Percentiles rank a stretch among this genome's conserved stretches.
phyloP scores from a whole-genome alignment of 1,140 invertebrate genomes.

The Gryon sp. region DNA sequence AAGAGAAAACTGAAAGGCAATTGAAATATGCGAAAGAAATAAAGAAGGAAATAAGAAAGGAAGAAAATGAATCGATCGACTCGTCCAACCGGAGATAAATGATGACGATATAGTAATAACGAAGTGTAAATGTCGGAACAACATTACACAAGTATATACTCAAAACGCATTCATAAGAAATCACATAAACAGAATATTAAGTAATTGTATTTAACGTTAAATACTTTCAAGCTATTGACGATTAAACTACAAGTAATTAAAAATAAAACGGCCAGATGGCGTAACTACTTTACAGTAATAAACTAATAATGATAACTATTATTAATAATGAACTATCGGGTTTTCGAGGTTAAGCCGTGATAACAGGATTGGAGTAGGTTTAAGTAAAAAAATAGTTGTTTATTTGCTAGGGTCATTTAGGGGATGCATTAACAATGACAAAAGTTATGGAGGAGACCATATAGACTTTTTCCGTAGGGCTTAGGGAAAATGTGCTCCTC shows the following conservation, averaged over 20 bases:
- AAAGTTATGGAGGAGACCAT: slow-evolving; percentile 64
- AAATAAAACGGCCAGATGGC: slow-evolving; percentile 67
- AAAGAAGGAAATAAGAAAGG: neutral
- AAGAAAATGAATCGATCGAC: slow-evolving; percentile 59
- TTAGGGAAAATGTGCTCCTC: slow-evolving; percentile 67
- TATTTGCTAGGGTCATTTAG: slow-evolving; percentile 76
- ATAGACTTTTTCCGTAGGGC: slow-evolving; percentile 68
- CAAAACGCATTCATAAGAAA: slow-evolving; percentile 77
- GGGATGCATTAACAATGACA: slow-evolving; percentile 62
- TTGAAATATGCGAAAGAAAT: too few species aligned
- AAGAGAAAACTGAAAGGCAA: neutral
- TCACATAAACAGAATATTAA: slow-evolving; percentile 77
- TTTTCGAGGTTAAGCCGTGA: slow-evolving; percentile 78
- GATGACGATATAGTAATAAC: slow-evolving; percentile 60
- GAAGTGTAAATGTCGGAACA: slow-evolving; percentile 64
- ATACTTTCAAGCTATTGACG: slow-evolving; percentile 79
- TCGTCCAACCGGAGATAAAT: slow-evolving; percentile 63
- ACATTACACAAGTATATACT: slow-evolving; percentile 77
- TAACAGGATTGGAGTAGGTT: slow-evolving; percentile 69
- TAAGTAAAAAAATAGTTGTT: slow-evolving; percentile 74
- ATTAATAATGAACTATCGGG: slow-evolving; percentile 76
- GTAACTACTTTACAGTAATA: slow-evolving; percentile 75
- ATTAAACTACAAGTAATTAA: slow-evolving; percentile 79
- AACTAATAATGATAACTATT: slow-evolving; percentile 78
- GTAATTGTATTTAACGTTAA: slow-evolving; percentile 80